phyloP scores from a whole-genome alignment of 2,888 invertebrate species.

The Parapristionchus giblindavisi region DNA sequence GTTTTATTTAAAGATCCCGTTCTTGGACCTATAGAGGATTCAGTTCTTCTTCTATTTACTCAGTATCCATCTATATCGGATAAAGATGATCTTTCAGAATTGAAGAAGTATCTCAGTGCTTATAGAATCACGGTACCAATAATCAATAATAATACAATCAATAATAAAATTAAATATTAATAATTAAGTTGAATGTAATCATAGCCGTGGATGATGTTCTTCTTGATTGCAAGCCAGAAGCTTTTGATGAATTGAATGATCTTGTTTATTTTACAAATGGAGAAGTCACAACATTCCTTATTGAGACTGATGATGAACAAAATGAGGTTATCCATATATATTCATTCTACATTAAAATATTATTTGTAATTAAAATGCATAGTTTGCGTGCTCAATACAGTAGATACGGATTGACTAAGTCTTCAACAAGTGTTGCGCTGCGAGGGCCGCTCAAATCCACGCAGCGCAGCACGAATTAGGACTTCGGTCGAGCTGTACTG shows the following conservation, averaged over 20 bases:
- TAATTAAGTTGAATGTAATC: conserved; percentile 17
- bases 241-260: neutral
- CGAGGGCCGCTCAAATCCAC: too few relatives aligned
- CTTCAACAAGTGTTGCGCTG: too few relatives aligned
- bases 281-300: conserved; percentile 1
- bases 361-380: too few relatives aligned
- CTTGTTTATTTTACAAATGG: conserved; percentile 13
- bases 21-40: neutral
- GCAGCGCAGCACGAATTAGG: too few relatives aligned
- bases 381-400: too few relatives aligned
- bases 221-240: conserved; percentile 1
- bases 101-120: conserved; percentile 25
- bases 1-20: neutral
- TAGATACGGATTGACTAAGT: too few relatives aligned
- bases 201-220: conserved; percentile 7
- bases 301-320: neutral
- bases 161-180: neutral
- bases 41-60: conserved; percentile 4
- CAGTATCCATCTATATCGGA: conserved; percentile 11
- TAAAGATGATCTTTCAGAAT: neutral
- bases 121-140: conserved; percentile 10
- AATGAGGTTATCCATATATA: conserved; percentile 5
- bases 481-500: too few relatives aligned
- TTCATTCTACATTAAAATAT: neutral
- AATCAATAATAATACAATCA: neutral